Evolutionary conservation across 2,888 invertebrate species (phyloP), one percentile per base, ranked within the genome.

Genomic region (Himalopsyche kuldschensis): DNA sequence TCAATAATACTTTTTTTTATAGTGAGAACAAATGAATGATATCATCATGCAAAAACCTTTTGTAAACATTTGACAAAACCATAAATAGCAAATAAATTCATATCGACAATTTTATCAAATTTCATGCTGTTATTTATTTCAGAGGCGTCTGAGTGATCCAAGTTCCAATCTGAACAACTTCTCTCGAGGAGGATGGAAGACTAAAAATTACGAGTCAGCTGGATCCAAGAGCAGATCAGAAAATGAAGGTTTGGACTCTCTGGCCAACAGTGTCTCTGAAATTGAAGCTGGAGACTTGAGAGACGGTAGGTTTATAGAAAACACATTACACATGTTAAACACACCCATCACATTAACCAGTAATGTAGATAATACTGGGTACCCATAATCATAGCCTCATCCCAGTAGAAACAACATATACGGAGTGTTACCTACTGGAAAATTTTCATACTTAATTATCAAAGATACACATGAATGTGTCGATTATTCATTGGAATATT

Each of bases 241-340:
- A 91, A 96, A 97, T 89, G 98, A 97, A 90, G 97, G 97, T 0
- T 93, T 98, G 77, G 98, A 98, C 91, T 94, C 94, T 41, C 94
- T 97, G 89, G 95, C 95, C 85, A 95, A 94, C 89, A 97, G 96
- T 75, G 93, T 96, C 80, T 96, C 95, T 63, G 98, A 98, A 91
- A 97, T 98, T 86, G 97, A 98, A 91, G 98, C 98, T 41, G 97
- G 97, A 10, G 97, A 98, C 90, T 93, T 98, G 86, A 93, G 97
- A 90, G 97, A 97, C 90, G 97, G 97, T 97, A 92, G 92, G 92
- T 89, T 79, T 88, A 35, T 80, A 41, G 41, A 41, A 41, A 41
- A 77, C 75, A 35, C 69, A 35, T 46, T 78, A 63, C 83, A 80
- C 69, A 30, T 63, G 20, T 31, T 20, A 10, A 30, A 77, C 79